phyloP scores from a whole-genome alignment of 2,888 invertebrate species.

The Ochropacha duplaris region DNA sequence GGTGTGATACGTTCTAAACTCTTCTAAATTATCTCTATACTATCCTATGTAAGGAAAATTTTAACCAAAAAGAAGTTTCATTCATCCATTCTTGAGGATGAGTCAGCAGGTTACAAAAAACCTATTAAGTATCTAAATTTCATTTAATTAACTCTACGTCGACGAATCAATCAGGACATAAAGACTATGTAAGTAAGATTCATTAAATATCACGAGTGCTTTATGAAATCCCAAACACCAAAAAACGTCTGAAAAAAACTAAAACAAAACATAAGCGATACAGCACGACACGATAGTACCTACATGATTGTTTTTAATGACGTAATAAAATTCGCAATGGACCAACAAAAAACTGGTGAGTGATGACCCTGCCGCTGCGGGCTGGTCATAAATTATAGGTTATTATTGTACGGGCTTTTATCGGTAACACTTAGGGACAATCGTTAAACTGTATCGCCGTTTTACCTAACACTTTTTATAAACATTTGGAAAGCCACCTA shows the following conservation, averaged over 20 bases:
- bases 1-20: too few species aligned
- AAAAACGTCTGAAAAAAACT: neutral
- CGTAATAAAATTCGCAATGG: conserved; percentile 6
- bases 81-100: too few species aligned
- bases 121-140: too few species aligned
- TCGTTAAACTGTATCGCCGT: conserved; percentile 13
- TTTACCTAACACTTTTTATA: neutral
- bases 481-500: neutral
- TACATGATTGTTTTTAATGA: neutral
- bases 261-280: neutral
- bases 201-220: neutral
- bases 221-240: neutral
- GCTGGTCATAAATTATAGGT: conserved; percentile 31
- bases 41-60: too few species aligned
- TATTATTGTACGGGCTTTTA: conserved; percentile 28
- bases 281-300: neutral
- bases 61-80: too few species aligned
- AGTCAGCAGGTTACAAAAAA: too few species aligned
- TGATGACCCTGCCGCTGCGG: conserved; percentile 11
- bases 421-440: conserved; percentile 20
- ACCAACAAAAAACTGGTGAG: conserved; percentile 21
- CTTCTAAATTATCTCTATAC: too few species aligned
- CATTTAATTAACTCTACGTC: too few species aligned
- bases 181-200: too few species aligned
- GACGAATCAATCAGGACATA: too few species aligned